These are phyloP conservation scores for Ophioninae sp. DNA, from an alignment of 2,888 invertebrate genomes.

Conservation along the genomic window DNA sequence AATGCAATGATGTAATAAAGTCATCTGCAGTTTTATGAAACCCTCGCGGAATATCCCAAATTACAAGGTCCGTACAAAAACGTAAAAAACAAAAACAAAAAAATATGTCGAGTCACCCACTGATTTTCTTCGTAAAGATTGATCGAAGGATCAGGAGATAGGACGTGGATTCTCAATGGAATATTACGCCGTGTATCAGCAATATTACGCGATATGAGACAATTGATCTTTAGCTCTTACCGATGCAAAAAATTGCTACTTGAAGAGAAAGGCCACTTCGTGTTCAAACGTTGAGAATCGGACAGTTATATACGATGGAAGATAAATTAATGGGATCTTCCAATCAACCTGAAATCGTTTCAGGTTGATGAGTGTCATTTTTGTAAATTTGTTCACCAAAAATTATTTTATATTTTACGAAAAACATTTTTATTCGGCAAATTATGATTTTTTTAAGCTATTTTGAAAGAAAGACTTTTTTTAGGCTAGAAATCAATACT, in stretches of 20 bases:
- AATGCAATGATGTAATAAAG: not conserved
- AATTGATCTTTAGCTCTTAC: slow-evolving; percentile 18
- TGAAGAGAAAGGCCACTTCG: slow-evolving; percentile 1
- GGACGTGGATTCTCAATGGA: not conserved
- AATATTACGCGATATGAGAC: slow-evolving; percentile 1
- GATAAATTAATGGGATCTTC: too few species aligned
- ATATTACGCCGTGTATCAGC: slow-evolving; percentile 5
- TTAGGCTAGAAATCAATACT: too few species aligned
- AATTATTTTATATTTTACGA: too few species aligned
- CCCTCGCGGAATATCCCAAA: not conserved
- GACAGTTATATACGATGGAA: too few species aligned
- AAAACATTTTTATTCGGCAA: too few species aligned
- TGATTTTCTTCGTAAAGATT: not conserved
- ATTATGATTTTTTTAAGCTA: too few species aligned
- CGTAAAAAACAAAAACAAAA: not conserved
- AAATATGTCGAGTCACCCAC: not conserved
- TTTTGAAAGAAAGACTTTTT: too few species aligned
- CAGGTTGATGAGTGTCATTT: too few species aligned
- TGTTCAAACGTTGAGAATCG: not conserved
- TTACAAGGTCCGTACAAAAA: not conserved
- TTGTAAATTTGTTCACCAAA: too few species aligned
- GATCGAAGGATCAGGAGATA: not conserved
- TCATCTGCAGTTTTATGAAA: slow-evolving; percentile 4
- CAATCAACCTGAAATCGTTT: not conserved
- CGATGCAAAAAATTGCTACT: slow-evolving; percentile 15